phyloP scores from a whole-genome alignment of 1,140 invertebrate genomes.

The Cepaea nemoralis region DNA sequence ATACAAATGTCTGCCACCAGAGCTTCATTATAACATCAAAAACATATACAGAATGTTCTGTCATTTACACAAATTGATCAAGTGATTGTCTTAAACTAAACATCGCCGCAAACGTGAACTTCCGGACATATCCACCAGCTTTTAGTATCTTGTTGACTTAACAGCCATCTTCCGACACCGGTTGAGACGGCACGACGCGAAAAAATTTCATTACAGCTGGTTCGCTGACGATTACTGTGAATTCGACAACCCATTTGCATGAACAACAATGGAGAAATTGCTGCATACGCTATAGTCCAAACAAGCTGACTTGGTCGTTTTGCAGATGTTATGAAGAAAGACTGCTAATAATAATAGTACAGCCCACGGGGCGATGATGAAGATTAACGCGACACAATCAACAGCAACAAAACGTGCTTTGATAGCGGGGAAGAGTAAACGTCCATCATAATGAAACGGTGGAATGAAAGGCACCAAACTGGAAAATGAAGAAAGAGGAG shows the following conservation, averaged over 20 bases:
- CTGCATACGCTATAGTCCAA: neutral
- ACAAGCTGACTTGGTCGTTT: conserved; percentile 29
- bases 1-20: no score
- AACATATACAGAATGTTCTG: no score
- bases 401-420: neutral
- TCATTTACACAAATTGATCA: no score
- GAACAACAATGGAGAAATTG: conserved; percentile 26
- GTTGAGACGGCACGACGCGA: neutral
- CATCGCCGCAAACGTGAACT: neutral
- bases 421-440: neutral
- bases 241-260: conserved; percentile 17
- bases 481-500: conserved; percentile 8
- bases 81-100: neutral
- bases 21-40: no score
- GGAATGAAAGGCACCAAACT: neutral
- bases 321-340: conserved; percentile 31
- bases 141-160: neutral
- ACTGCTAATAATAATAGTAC: conserved; percentile 7
- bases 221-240: conserved; percentile 38
- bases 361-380: neutral
- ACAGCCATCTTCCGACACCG: neutral
- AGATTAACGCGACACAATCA: neutral
- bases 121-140: neutral
- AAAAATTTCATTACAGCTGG: conserved; percentile 38
- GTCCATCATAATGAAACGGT: neutral